These are phyloP conservation scores for Coregonus suidteri DNA, from an alignment of 2,797 vertebrate genomes.

Conservation along the genomic window DNA sequence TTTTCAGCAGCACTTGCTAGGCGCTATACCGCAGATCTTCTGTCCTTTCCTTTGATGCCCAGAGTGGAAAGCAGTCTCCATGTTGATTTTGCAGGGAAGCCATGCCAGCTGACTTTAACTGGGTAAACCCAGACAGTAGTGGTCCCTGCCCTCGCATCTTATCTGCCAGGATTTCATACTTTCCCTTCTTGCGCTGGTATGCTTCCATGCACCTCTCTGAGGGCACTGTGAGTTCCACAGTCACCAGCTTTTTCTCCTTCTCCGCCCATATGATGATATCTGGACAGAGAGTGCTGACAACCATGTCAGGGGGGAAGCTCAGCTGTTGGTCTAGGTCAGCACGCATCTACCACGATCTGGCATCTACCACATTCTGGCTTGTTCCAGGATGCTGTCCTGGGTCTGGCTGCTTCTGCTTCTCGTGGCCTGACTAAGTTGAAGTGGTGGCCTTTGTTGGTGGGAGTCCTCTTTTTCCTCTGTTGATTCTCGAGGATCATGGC, in stretches of 20 bases:
- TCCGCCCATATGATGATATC: not conserved
- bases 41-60: not conserved
- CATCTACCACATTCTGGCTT: not conserved
- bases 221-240: not conserved
- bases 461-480: not conserved
- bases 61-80: not conserved
- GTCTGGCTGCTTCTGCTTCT: not conserved
- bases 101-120: not conserved
- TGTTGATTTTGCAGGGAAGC: not conserved
- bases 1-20: not conserved
- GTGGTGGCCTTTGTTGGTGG: not conserved
- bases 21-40: too few relatives aligned
- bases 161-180: not conserved
- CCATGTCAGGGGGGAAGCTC: not conserved
- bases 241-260: not conserved
- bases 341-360: not conserved
- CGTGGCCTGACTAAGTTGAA: constrained; percentile 5
- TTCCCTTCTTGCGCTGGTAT: not conserved
- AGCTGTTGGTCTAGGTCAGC: constrained; percentile 2
- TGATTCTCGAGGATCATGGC: constrained; percentile 1
- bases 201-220: constrained; percentile 1
- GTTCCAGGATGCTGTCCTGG: not conserved
- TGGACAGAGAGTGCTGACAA: not conserved
- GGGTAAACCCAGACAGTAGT: not conserved
- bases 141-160: not conserved